Evolutionary conservation across 2,113 vertebrate genomes (phyloP), one percentile per base, ranked within the genome.

Genomic region (Charadrius vociferus): DNA sequence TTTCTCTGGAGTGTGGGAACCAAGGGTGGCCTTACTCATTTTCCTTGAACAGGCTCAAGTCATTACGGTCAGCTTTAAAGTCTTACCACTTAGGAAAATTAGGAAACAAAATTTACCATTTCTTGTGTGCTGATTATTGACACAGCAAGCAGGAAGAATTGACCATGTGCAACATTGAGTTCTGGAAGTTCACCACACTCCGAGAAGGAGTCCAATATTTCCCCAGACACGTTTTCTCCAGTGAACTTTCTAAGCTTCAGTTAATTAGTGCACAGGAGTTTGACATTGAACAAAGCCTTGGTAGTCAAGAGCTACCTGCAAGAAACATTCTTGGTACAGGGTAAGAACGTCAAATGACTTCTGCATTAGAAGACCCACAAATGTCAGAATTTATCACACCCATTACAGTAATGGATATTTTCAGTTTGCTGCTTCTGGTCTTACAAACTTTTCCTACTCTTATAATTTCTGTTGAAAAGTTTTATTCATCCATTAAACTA

Each of bases 401-500:
- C 5, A 3, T 53, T 92, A 53, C 9, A 36, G 50, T 27, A 63
- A 70, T 27, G 29, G 26, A 39, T 67, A 47, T 72, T 79, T 89
- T 81, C 55, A 29, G 22, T 78, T 53, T 75, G 20, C 10, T 86
- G 8, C 19, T 63, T 59, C 59, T 3, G 6, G 26, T 37, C 55
- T 78, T 78, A 63, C 5, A 67, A 92, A 86, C 63, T 81, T 93
- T 73, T 74, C 50, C 24, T 47, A 15, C 67, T 55, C 26, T 47
- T 86, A 36, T 30, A 34, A 66, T 62, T 95, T 81, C 30, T 50
- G 47, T 34, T 8, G 43, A 67, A 87, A 88, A 94, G 19, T 66
- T 92, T 81, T 86, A 50, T 80, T 90, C 18, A 78, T 41, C 32
- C 37, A 56, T 93, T 94, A 78, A 94, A 88, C 36, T 81, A 86